A percentile compares a stretch with the other conserved stretches of the same genome.
phyloP scores from a whole-genome alignment of 2,888 invertebrate species.

The Leptogaster cylindrica region DNA sequence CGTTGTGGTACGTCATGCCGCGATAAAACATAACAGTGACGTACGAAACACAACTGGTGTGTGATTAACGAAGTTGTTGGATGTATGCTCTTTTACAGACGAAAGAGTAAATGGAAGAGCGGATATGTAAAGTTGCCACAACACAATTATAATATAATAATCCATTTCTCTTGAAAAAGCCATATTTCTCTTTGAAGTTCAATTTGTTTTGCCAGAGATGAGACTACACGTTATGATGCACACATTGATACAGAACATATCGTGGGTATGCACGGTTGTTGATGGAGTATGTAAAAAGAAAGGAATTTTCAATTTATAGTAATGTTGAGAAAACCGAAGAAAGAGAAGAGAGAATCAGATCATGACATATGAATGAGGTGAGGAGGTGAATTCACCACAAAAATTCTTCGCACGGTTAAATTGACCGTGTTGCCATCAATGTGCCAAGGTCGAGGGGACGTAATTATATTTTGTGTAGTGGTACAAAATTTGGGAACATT shows the following conservation, averaged over 20 bases:
- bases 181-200: background rate
- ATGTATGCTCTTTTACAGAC: background rate
- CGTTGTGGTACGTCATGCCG: constrained; percentile 7
- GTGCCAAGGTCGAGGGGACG: constrained; percentile 46
- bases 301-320: no score
- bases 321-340: no score
- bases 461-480: constrained; percentile 13
- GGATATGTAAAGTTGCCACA: background rate
- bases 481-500: background rate
- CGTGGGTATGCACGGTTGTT: no score
- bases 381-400: constrained; percentile 3
- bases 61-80: constrained; percentile 12
- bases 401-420: constrained; percentile 21
- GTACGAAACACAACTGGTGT: no score
- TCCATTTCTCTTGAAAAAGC: background rate
- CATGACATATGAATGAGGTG: constrained; percentile 19
- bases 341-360: background rate
- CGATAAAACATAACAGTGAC: background rate
- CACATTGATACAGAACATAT: no score
- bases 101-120: background rate
- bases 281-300: no score
- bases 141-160: background rate
- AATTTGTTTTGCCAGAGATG: no score
- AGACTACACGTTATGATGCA: no score
- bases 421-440: constrained; percentile 47